Conservation (phyloP, 2,113 vertebrate genomes). For the Saccopteryx bilineata region DNA sequence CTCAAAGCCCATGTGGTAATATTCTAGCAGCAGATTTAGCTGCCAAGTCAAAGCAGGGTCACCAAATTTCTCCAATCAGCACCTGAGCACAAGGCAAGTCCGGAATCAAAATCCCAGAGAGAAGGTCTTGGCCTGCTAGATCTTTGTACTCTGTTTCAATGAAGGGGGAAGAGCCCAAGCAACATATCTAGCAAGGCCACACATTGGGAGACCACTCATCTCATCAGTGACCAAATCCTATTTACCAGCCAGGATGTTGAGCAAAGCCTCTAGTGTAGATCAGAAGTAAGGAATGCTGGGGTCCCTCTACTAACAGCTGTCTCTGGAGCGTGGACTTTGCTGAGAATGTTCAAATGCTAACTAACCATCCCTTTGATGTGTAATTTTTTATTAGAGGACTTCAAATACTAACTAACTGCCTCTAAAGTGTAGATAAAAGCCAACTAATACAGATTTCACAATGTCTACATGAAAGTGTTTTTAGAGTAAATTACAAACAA, state of each 20-base stretch:
- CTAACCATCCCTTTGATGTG: neutral
- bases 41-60: neutral
- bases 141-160: neutral
- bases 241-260: neutral
- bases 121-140: neutral
- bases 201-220: neutral
- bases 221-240: neutral
- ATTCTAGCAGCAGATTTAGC: neutral
- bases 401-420: constrained; percentile 35
- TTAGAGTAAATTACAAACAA: constrained; percentile 6
- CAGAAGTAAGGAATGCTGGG: neutral
- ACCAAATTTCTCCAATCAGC: neutral
- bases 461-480: neutral
- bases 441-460: constrained; percentile 42
- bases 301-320: neutral
- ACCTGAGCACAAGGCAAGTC: neutral
- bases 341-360: constrained; percentile 34
- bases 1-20: neutral
- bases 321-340: neutral
- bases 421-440: constrained; percentile 4
- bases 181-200: neutral
- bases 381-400: constrained; percentile 31
- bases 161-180: neutral
- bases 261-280: neutral
- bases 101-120: neutral